Base-by-base conservation (phyloP, 2,888 invertebrate genomes). In the Marronus borbonicus region DNA sequence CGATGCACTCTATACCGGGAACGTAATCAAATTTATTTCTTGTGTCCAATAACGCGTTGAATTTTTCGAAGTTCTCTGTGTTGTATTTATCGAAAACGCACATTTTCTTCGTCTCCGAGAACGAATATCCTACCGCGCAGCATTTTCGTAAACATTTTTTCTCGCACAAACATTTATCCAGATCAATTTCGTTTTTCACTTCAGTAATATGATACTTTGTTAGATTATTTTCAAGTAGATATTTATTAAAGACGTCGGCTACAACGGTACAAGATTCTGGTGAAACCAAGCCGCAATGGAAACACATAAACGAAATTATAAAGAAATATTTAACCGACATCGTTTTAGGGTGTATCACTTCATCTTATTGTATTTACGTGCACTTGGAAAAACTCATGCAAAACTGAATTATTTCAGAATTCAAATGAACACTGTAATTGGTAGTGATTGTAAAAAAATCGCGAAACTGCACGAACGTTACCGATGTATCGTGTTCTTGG, bases 41-140 rank as follows among this genome's bases (percentile, higher is more conserved):
- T 52, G 70, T 28, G 36, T 76, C 70, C 14, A n/a, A 17, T 20
- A 44, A 20, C 36, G 17, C 44, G 69, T 76, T 76, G 52, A 69
- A 78, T 55, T 62, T 3, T 8, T 39, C 20, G n/a, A 79, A 39
- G n/a, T 36, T 24, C 4, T 44, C 39, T 7, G 10, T 12, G 28
- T 79, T 79, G 28, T 79, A 50, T 20, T 20, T n/a, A 52, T 79
- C 78, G 20, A 60, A 62, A 70, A 79, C 70, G 31, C 78, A 79
- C 65, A 39, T 62, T 14, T 64, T 52, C 31, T 24, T 70, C 7
- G 14, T 44, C 24, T 44, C 62, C 28, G 64, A 68, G 69, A 70
- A 79, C n/a, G 72, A 70, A 76, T 64, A 79, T 64, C 78, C 78
- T 31, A 20, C 20, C 20, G 76, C 70, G 31, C 78, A 79, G 58